Evolutionary conservation across 2,797 vertebrate genomes (phyloP).

Genomic region (Loriculus beryllinus): DNA sequence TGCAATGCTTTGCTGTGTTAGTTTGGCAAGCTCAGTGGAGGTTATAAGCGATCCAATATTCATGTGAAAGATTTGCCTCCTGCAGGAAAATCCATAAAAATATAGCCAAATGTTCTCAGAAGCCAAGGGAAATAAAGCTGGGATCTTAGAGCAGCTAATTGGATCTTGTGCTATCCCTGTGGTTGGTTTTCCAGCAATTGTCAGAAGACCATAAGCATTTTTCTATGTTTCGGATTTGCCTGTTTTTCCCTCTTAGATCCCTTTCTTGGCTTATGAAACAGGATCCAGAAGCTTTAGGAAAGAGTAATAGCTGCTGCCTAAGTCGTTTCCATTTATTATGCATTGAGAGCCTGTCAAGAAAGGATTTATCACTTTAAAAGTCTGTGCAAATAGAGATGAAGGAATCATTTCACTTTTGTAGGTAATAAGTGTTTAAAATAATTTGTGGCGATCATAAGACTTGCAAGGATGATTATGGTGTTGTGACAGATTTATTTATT

Average conservation of each 20-base stretch:
- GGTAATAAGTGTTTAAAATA: conserved; percentile 23
- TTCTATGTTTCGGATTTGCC: neutral
- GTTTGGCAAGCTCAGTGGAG: neutral
- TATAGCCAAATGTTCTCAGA: neutral
- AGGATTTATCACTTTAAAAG: neutral
- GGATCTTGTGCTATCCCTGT: neutral
- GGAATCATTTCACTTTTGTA: neutral
- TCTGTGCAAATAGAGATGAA: neutral
- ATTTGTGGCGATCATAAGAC: neutral
- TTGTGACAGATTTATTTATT: neutral
- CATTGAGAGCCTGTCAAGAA: neutral
- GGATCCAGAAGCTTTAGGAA: neutral
- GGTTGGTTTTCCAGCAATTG: neutral
- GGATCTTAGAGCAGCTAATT: neutral
- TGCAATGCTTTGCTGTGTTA: neutral
- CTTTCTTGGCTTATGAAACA: neutral
- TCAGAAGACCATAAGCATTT: neutral
- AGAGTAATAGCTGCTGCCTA: neutral
- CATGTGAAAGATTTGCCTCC: neutral
- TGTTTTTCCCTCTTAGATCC: neutral
- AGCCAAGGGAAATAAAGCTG: neutral
- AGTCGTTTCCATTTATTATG: neutral
- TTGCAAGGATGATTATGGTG: neutral
- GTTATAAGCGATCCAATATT: neutral
- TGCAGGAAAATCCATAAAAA: neutral